These are phyloP conservation scores for Loxodonta africana DNA, from an alignment of 2,113 vertebrate genomes.

Conservation along the genomic window DNA sequence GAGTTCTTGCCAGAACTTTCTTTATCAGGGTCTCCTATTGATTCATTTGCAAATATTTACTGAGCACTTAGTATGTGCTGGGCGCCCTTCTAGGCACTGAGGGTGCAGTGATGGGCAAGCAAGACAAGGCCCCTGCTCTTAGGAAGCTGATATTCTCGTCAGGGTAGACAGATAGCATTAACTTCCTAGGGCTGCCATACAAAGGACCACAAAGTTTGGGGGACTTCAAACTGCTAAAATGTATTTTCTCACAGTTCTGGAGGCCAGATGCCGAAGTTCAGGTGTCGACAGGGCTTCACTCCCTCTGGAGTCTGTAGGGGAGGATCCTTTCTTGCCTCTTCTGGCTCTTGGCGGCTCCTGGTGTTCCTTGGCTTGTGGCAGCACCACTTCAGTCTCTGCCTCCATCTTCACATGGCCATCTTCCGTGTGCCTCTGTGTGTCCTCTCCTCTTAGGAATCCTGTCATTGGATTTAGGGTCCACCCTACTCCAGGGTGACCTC, in stretches of 20 bases:
- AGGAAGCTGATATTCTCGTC: not conserved
- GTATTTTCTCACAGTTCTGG: not conserved
- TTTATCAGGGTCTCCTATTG: not conserved
- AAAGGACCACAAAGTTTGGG: not conserved
- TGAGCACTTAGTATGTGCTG: not conserved
- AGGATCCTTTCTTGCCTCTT: not conserved
- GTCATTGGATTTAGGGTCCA: not conserved
- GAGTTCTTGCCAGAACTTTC: not conserved
- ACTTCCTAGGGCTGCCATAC: not conserved
- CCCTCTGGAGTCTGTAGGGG: not conserved
- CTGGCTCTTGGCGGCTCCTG: not conserved
- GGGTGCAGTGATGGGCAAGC: not conserved
- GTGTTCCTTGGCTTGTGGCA: not conserved
- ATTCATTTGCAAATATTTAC: not conserved
- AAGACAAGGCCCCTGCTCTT: not conserved
- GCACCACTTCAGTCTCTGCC: not conserved
- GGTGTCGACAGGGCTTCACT: not conserved
- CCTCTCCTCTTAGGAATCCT: not conserved
- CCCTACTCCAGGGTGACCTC: not conserved
- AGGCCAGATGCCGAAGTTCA: not conserved
- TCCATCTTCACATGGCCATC: not conserved
- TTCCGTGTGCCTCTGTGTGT: not conserved
- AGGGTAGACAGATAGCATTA: not conserved
- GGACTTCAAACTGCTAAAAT: not conserved
- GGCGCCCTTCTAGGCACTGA: not conserved